phyloP scores from a whole-genome alignment of 2,113 vertebrate species.

The Gorsachius goisagi region DNA sequence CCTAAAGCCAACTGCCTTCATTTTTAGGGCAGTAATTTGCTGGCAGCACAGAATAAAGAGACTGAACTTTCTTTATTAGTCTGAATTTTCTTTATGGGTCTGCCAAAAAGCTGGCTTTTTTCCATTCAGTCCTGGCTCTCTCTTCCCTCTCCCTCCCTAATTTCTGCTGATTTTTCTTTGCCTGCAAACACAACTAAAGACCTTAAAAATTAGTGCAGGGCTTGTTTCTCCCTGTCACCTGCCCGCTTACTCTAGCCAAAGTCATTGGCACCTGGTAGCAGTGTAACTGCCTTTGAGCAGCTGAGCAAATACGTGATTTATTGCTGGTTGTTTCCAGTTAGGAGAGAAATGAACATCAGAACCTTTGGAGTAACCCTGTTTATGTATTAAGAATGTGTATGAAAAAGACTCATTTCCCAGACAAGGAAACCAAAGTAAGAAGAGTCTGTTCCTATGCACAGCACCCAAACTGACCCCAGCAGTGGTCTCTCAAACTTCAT shows the following conservation, averaged over 20 bases:
- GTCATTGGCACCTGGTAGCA: neutral
- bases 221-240: neutral
- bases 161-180: neutral
- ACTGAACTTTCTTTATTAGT: constrained; percentile 39
- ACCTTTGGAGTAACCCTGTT: neutral
- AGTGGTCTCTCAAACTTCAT: neutral
- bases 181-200: neutral
- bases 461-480: neutral
- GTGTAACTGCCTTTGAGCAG: neutral
- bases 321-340: neutral
- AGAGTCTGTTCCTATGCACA: neutral
- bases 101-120: constrained; percentile 4
- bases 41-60: constrained; percentile 18
- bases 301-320: constrained; percentile 32
- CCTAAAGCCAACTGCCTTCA: constrained; percentile 32
- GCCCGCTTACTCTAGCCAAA: neutral
- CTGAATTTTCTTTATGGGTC: constrained; percentile 48
- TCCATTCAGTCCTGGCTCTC: neutral
- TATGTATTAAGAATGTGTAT: neutral
- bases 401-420: neutral
- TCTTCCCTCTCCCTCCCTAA: neutral
- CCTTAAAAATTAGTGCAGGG: neutral
- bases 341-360: neutral
- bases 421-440: neutral
- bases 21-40: constrained; percentile 50